Evolutionary conservation across 64 coral and sea anemone species (phyloP), one percentile per base, ranked within the genome.

Genomic region (Catalaphyllia jardinei): DNA sequence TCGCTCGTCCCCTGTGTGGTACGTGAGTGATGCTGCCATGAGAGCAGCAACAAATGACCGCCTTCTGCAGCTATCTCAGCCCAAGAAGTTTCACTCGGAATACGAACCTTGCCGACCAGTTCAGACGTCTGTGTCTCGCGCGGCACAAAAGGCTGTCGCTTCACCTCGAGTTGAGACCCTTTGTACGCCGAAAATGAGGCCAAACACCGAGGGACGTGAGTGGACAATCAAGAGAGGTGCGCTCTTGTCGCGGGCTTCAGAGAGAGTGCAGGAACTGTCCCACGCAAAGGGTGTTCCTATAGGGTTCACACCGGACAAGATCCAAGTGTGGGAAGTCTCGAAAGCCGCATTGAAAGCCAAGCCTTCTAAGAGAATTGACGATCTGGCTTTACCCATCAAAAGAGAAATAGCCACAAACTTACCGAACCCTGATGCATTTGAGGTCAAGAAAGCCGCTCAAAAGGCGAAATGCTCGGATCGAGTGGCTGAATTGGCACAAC

Each of bases 261-360:
- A 87, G 42, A 83, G 95, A 63, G 74, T 97, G 22, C 75, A 73
- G 4, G 88, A 93, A 63, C 77, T 97, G 15, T 86, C 95, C 5
- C 89, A 93, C 20, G 71, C 95, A 24, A 97, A 89, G 33, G 88
- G 89, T 24, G 72, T 88, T 14, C 92, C 95, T 0, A 12, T 79
- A 1, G 95, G 95, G 22, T 97, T 90, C 64, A 88, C 67, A 60
- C 88, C 95, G 10, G 95, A 97, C 87, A 97, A 97, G 46, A 90
- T 78, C 27, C 80, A 91, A 87, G 89, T 91, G 16, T 97, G 95
- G 91, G 60, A 90, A 88, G 95, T 97, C 15, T 92, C 86, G 42
- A 90, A 89, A 9, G 95, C 91, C 14, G 95, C 95, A 10, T 75
- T 93, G 20, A 90, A 76, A 82, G 88, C 92, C 8, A 90, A 86